Percentiles rank a stretch among this genome's conserved stretches.
These are phyloP conservation scores for Caranx melampygus DNA, from an alignment of 2,113 vertebrate genomes.

Conservation along the genomic window DNA sequence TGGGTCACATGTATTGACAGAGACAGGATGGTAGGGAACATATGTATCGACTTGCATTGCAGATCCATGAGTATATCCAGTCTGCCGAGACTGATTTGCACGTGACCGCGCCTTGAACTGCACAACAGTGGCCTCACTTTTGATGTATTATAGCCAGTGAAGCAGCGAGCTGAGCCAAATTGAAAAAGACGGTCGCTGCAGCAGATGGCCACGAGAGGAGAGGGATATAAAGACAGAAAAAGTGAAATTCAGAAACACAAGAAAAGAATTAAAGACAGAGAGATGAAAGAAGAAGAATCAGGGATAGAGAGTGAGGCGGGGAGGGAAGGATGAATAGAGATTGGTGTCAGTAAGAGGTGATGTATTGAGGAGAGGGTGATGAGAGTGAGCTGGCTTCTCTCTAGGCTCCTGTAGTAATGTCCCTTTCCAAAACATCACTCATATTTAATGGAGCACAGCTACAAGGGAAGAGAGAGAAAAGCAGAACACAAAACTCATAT, in stretches of 20 bases:
- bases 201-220: constrained; percentile 51
- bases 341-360: constrained; percentile 77
- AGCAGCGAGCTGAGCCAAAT: constrained; percentile 43
- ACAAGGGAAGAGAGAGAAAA: constrained; percentile 63
- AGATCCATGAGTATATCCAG: constrained; percentile 11
- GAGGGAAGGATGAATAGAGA: constrained; percentile 67
- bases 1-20: constrained; percentile 20
- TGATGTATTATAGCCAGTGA: constrained; percentile 53
- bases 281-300: constrained; percentile 46
- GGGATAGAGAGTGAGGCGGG: constrained; percentile 52
- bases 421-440: constrained; percentile 80
- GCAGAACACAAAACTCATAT: constrained; percentile 33
- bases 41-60: constrained; percentile 32
- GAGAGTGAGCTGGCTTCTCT: constrained; percentile 77
- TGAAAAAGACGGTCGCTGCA: constrained; percentile 50
- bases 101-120: constrained; percentile 74
- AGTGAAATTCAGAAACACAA: constrained; percentile 45
- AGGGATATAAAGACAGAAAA: constrained; percentile 6
- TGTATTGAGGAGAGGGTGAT: constrained; percentile 74
- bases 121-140: constrained; percentile 45
- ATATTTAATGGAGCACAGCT: constrained; percentile 81
- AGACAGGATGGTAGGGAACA: background rate
- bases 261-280: constrained; percentile 56
- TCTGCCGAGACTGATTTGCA: constrained; percentile 49
- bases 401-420: constrained; percentile 78